Evolutionary conservation across 2,888 invertebrate species (phyloP).

Genomic region (Lysandra bellargus): DNA sequence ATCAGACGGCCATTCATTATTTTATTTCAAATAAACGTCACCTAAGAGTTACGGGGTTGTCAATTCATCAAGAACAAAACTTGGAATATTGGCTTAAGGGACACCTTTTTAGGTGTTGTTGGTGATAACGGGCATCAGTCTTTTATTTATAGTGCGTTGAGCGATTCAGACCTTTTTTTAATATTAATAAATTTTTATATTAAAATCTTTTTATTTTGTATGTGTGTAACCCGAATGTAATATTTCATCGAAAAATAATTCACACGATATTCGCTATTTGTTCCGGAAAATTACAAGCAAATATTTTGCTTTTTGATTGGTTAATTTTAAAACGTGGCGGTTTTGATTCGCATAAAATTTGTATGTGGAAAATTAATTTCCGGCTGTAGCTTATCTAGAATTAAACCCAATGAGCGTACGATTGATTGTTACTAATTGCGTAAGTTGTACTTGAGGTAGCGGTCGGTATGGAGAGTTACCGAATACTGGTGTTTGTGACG

Average conservation of each 20-base stretch:
- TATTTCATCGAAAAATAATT: not conserved
- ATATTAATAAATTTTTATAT: not conserved
- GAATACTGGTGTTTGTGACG: conserved; percentile 41
- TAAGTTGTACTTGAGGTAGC: conserved; percentile 41
- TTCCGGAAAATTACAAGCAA: conserved; percentile 4
- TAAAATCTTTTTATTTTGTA: not conserved
- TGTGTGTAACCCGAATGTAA: not conserved
- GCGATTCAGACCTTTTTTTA: too few species aligned
- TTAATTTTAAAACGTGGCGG: conserved; percentile 4
- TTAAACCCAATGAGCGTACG: conserved; percentile 57
- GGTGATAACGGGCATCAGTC: not conserved
- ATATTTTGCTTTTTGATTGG: conserved; percentile 11
- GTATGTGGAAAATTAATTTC: conserved; percentile 22
- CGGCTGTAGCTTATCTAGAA: conserved; percentile 53
- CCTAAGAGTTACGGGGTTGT: too few species aligned
- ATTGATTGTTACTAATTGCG: conserved; percentile 60
- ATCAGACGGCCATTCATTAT: too few species aligned
- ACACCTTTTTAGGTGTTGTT: too few species aligned
- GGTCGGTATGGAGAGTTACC: conserved; percentile 36
- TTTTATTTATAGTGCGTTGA: not conserved
- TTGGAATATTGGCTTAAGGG: too few species aligned
- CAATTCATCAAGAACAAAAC: too few species aligned
- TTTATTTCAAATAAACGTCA: too few species aligned
- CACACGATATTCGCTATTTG: not conserved
- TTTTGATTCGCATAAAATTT: not conserved